Percentiles rank a stretch among this genome's conserved stretches.
phyloP scores from a whole-genome alignment of 2,888 invertebrate species.

The Dasypogon diadema region DNA sequence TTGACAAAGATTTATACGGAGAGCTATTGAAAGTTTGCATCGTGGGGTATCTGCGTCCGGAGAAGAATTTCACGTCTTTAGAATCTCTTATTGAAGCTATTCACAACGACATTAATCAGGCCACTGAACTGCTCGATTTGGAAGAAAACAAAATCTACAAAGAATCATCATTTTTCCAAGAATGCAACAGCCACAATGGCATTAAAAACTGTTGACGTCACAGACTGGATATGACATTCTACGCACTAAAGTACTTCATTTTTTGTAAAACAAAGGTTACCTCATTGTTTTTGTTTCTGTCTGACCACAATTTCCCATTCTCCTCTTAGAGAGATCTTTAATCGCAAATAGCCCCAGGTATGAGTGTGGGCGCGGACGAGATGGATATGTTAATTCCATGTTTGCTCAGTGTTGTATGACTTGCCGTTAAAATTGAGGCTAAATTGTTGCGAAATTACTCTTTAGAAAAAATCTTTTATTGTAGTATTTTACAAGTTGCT shows the following conservation, averaged over 20 bases:
- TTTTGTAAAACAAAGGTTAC: background rate
- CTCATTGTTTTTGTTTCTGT: no score
- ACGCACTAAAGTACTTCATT: background rate
- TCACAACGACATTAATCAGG: conserved; percentile 80
- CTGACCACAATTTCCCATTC: no score
- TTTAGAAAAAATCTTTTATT: background rate
- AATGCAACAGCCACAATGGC: conserved; percentile 7
- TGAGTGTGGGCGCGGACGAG: background rate
- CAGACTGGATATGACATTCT: background rate
- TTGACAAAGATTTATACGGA: conserved; percentile 89
- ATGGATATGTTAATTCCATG: no score
- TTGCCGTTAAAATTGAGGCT: background rate
- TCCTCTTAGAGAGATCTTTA: no score
- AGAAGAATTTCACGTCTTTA: conserved; percentile 81
- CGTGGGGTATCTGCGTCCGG: conserved; percentile 85
- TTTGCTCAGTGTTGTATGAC: background rate
- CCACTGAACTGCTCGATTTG: conserved; percentile 74
- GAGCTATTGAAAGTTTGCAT: conserved; percentile 81
- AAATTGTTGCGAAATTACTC: background rate
- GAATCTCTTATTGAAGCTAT: conserved; percentile 85
- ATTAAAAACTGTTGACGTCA: background rate
- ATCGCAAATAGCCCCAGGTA: background rate
- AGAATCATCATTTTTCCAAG: conserved; percentile 68
- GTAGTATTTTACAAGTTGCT: background rate
- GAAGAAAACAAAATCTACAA: conserved; percentile 70